Evolutionary conservation across 2,113 vertebrate species (phyloP).

Genomic region (Aphyosemion australe): DNA sequence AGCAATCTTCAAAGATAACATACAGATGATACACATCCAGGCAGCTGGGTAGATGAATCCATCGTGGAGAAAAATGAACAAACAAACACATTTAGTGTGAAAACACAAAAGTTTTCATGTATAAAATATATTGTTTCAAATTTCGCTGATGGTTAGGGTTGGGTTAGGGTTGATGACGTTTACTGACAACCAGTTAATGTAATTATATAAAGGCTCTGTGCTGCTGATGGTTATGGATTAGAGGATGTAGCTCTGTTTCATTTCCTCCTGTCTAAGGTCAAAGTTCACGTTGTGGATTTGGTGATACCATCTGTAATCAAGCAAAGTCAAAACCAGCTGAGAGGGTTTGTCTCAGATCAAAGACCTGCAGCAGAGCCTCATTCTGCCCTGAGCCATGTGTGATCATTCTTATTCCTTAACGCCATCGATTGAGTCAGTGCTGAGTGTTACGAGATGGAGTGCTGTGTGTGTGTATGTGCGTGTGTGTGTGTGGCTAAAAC

Average conservation of each 20-base stretch:
- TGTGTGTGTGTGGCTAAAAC: constrained; percentile 14
- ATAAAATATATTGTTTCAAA: too few species aligned
- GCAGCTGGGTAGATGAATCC: constrained; percentile 50
- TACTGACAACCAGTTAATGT: too few species aligned
- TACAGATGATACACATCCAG: constrained; percentile 35
- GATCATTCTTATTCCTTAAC: constrained; percentile 47
- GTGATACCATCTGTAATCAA: constrained; percentile 62
- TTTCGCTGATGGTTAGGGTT: too few species aligned
- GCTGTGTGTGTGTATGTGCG: background rate
- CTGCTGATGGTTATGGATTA: constrained; percentile 1
- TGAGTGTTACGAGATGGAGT: constrained; percentile 32
- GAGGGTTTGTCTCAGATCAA: constrained; percentile 24
- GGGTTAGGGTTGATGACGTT: too few species aligned
- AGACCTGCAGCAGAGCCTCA: constrained; percentile 9
- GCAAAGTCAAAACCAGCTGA: constrained; percentile 44
- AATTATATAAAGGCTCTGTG: background rate
- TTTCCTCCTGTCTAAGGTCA: constrained; percentile 53
- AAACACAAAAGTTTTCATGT: constrained; percentile 25
- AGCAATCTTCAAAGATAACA: constrained; percentile 57
- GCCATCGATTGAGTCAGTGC: constrained; percentile 43
- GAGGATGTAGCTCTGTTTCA: constrained; percentile 52
- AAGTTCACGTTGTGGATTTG: constrained; percentile 51
- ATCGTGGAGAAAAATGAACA: background rate
- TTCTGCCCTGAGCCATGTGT: constrained; percentile 20
- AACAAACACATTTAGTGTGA: background rate